phyloP scores from a whole-genome alignment of 2,113 vertebrate genomes.

The Phaethornis superciliosus region DNA sequence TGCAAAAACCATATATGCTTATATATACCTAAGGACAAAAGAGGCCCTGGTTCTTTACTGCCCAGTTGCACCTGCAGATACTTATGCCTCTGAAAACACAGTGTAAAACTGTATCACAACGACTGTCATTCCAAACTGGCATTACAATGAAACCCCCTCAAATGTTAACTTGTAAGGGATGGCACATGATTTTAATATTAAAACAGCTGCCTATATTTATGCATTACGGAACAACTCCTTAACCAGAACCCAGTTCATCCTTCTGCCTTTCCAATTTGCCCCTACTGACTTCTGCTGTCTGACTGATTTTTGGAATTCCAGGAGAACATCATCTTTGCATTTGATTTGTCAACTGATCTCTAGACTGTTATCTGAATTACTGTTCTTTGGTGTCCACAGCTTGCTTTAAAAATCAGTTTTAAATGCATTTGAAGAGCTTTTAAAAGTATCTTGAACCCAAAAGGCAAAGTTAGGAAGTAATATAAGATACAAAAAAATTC shows the following conservation, averaged over 20 bases:
- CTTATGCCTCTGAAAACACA: background rate
- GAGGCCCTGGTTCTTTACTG: background rate
- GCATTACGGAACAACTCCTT: background rate
- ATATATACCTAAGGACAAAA: background rate
- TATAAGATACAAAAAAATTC: slow-evolving; percentile 21
- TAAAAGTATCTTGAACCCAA: slow-evolving; percentile 54
- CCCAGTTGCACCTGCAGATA: background rate
- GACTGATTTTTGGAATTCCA: background rate
- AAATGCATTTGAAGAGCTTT: slow-evolving; percentile 64
- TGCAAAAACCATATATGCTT: background rate
- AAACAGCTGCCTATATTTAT: background rate
- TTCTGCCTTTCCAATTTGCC: background rate
- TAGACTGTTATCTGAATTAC: slow-evolving; percentile 34
- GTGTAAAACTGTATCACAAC: background rate
- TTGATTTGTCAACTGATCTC: slow-evolving; percentile 37
- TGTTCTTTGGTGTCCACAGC: slow-evolving; percentile 51
- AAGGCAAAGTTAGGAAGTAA: slow-evolving; percentile 47
- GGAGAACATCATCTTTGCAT: slow-evolving; percentile 34
- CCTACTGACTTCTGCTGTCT: background rate
- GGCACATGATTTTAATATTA: background rate
- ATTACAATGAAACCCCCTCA: background rate
- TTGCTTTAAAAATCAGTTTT: slow-evolving; percentile 64
- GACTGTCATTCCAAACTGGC: background rate
- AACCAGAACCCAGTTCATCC: background rate
- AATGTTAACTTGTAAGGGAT: background rate